These are phyloP conservation scores for Antennarius striatus DNA, from an alignment of 2,113 vertebrate genomes.

Conservation along the genomic window DNA sequence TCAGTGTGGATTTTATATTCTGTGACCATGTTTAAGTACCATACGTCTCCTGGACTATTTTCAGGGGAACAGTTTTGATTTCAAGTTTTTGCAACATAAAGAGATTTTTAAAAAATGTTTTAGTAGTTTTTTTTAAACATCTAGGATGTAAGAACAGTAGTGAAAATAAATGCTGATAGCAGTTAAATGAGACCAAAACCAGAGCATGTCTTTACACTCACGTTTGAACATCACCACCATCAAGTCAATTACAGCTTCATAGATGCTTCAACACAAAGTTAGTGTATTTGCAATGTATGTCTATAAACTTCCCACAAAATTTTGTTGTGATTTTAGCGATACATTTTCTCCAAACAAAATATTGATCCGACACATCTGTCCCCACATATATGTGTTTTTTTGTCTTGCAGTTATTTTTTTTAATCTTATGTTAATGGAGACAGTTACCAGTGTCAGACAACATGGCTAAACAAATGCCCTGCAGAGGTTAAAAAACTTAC, in stretches of 20 bases:
- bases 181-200: neutral
- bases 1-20: no score
- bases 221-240: neutral
- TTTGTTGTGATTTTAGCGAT: neutral
- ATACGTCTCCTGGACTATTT: no score
- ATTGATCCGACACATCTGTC: no score
- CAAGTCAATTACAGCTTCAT: neutral
- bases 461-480: slow-evolving; percentile 16
- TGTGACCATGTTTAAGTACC: no score
- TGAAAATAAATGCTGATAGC: neutral
- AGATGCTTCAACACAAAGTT: neutral
- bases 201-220: neutral
- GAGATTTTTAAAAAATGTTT: neutral
- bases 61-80: neutral
- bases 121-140: no score
- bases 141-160: no score
- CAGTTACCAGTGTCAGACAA: slow-evolving; percentile 8
- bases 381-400: neutral
- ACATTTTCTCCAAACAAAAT: neutral
- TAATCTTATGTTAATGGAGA: neutral
- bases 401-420: neutral
- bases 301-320: neutral
- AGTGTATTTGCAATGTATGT: neutral
- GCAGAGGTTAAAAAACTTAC: slow-evolving; percentile 46
- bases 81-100: neutral